Evolutionary conservation across 2,888 invertebrate genomes (phyloP), one percentile per base, ranked within the genome.

Genomic region (Notodonta dromedarius): DNA sequence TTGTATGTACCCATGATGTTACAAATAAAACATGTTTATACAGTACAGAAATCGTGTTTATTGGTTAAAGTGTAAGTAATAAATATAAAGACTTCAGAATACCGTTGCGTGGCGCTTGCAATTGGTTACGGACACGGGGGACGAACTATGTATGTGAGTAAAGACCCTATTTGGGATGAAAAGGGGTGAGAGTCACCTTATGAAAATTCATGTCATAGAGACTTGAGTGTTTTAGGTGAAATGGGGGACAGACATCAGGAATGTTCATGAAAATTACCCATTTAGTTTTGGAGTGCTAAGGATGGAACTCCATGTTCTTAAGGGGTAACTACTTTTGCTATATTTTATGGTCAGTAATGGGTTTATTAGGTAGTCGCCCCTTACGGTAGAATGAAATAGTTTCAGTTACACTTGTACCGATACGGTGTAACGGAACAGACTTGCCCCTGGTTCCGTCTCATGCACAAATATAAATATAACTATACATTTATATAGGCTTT

Each of bases 11-110:
- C n/a, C n/a, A 5, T 8, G 16, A 4, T 51, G 8, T 32, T n/a
- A 35, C 13, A 13, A 82, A 80, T 76, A 64, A 79, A 82, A 80
- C 66, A 55, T n/a, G 13, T 13, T 50, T 56, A 42, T 65, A 70
- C 72, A 80, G 77, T 85, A 86, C 85, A 85, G 79, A 82, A 84
- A 83, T 77, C 60, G 79, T 85, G 79, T 86, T 86, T 85, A 84
- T 81, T 84, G 65, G 54, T 66, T 56, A 68, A 74, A n/a, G 74
- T 71, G 75, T 73, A 77, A 83, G 77, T 82, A 74, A 71, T 81
- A 77, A 74, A 79, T 79, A 78, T 79, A 67, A 78, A 80, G 79
- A 79, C 63, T 79, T 73, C 63, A 78, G 73, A 77, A 70, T 67
- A 69, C 46, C 61, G 76, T 78, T 73, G 76, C 61, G 64, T 73